Conservation (phyloP, 2,888 invertebrate genomes). For the Osmoderma eremita region DNA sequence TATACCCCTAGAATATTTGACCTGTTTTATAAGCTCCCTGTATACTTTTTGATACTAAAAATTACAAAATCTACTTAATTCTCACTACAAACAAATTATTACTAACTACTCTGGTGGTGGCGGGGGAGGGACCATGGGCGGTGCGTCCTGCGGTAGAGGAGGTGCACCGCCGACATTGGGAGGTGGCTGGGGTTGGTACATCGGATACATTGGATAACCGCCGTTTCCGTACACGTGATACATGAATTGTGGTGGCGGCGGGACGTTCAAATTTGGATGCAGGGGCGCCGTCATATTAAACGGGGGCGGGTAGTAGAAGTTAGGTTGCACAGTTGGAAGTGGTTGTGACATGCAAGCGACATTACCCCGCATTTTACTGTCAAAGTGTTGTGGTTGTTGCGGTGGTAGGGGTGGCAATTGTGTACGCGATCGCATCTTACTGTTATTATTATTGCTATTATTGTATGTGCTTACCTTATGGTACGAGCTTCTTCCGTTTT, state of each 20-base stretch:
- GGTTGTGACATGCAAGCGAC: conserved; percentile 63
- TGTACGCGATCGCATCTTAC: conserved; percentile 37
- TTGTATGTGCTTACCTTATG: conserved; percentile 59
- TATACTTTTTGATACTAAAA: background rate
- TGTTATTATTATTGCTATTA: conserved; percentile 49
- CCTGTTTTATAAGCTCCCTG: too few relatives aligned
- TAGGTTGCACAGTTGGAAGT: conserved; percentile 59
- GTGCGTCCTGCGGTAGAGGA: conserved; percentile 69
- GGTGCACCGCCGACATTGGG: conserved; percentile 57
- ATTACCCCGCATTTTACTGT: conserved; percentile 34
- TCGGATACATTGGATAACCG: conserved; percentile 56
- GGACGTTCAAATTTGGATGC: conserved; percentile 57
- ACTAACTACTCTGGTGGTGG: conserved; percentile 63
- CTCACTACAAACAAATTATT: conserved; percentile 5
- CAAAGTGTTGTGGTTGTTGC: conserved; percentile 46
- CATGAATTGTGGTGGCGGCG: conserved; percentile 54
- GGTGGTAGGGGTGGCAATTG: conserved; percentile 44
- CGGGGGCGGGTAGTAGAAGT: conserved; percentile 36
- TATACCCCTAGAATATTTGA: too few relatives aligned
- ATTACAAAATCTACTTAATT: conserved; percentile 2
- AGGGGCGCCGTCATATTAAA: conserved; percentile 53
- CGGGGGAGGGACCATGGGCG: conserved; percentile 72
- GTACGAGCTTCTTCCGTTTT: conserved; percentile 61
- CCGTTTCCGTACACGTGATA: conserved; percentile 50
- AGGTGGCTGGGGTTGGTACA: conserved; percentile 54